phyloP scores from a whole-genome alignment of 2,113 vertebrate species.

The Mesembrinibis cayennensis region DNA sequence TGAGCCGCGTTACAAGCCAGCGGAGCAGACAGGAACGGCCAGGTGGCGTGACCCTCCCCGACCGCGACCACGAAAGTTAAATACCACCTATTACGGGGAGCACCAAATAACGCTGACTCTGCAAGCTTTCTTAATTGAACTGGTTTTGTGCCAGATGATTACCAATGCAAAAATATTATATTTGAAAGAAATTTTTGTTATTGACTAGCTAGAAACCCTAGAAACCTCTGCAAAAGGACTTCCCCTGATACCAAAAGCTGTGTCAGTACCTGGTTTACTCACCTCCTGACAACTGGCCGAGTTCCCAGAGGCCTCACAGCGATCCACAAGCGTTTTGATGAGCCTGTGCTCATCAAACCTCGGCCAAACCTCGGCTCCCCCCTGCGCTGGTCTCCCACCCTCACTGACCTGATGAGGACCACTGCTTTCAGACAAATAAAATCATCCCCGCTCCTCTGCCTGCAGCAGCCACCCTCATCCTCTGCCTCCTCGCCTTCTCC shows the following conservation, averaged over 20 bases:
- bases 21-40: not conserved
- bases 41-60: not conserved
- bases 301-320: not conserved
- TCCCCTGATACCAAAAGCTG: rapidly evolving
- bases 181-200: not conserved
- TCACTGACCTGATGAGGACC: rapidly evolving
- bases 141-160: not conserved
- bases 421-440: rapidly evolving
- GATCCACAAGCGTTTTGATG: rapidly evolving
- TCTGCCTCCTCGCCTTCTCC: not conserved
- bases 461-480: not conserved
- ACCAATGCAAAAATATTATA: not conserved
- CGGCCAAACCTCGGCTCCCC: no score
- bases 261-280: no score
- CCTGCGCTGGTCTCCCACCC: rapidly evolving
- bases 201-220: not conserved
- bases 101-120: not conserved
- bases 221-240: not conserved
- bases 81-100: not conserved
- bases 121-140: not conserved
- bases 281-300: not conserved
- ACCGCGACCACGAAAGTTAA: not conserved
- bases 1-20: not conserved
- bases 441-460: not conserved
- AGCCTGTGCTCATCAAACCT: not conserved